Percentiles rank a stretch among this genome's conserved stretches.
These are phyloP conservation scores for Atherinomorus stipes DNA, from an alignment of 2,113 vertebrate species.

Conservation along the genomic window DNA sequence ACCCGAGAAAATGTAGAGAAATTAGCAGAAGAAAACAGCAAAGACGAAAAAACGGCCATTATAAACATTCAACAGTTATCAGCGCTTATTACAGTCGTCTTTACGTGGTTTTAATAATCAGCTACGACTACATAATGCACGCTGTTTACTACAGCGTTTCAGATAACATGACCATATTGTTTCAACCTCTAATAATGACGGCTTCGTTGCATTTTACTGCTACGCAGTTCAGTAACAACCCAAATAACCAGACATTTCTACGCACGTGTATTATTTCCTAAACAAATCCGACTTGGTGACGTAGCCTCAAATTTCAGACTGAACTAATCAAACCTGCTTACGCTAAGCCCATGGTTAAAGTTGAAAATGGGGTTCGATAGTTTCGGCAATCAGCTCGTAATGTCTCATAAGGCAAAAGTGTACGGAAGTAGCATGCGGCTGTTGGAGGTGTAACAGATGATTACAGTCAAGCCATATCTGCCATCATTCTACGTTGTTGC, in stretches of 20 bases:
- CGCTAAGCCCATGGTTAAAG: accelerated
- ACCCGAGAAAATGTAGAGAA: not conserved
- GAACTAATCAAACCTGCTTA: conserved; percentile 60
- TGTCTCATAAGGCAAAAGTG: conserved; percentile 60
- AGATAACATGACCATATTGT: not conserved
- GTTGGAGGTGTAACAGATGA: conserved; percentile 66
- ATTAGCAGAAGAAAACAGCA: conserved; percentile 16
- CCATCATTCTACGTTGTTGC: conserved; percentile 1
- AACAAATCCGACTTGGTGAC: conserved; percentile 69
- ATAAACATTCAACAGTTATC: not conserved
- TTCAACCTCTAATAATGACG: not conserved
- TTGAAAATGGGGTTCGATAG: not conserved
- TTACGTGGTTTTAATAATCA: not conserved
- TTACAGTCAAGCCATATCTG: conserved; percentile 1
- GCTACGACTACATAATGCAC: accelerated
- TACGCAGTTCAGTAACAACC: not conserved
- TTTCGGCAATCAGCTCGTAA: conserved; percentile 46
- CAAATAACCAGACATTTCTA: not conserved
- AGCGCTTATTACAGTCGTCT: not conserved
- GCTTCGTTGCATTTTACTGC: not conserved
- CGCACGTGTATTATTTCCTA: conserved; percentile 50
- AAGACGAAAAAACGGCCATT: conserved; percentile 17
- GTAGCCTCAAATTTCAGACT: conserved; percentile 47
- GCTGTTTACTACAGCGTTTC: not conserved
- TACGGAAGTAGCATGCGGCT: conserved; percentile 81